A percentile compares a stretch with the other conserved stretches of the same genome.
These are phyloP conservation scores for Microplitis mediator DNA, from an alignment of 1,140 invertebrate genomes.

Conservation along the genomic window DNA sequence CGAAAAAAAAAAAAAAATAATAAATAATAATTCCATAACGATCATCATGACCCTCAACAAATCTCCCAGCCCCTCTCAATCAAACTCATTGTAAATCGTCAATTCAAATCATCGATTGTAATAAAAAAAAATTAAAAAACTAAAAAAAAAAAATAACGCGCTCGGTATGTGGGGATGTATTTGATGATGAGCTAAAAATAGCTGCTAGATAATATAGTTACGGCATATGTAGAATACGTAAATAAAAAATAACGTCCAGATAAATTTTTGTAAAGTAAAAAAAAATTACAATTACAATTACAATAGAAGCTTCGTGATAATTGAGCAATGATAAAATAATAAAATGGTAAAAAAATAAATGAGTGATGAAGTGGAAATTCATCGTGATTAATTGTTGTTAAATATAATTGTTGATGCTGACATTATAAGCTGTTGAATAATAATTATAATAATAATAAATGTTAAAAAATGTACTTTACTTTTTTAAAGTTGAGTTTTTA, in stretches of 20 bases:
- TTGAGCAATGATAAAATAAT: neutral
- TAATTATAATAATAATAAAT: constrained; percentile 6
- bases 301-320: neutral
- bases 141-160: neutral
- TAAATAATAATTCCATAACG: neutral
- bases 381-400: constrained; percentile 21
- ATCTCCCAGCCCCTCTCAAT: too few relatives aligned
- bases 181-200: neutral
- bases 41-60: too few relatives aligned
- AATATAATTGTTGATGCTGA: constrained; percentile 25
- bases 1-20: neutral
- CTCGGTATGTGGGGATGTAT: neutral
- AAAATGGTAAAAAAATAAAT: neutral
- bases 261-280: constrained; percentile 27
- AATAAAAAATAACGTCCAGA: constrained; percentile 4
- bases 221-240: neutral
- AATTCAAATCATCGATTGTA: neutral
- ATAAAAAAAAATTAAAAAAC: neutral
- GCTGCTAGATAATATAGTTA: neutral
- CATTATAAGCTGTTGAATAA: constrained; percentile 21
- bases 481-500: neutral
- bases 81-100: too few relatives aligned
- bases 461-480: neutral
- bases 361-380: too few relatives aligned
- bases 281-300: neutral